phyloP scores from a whole-genome alignment of 2,888 invertebrate genomes.

The Salticus scenicus region DNA sequence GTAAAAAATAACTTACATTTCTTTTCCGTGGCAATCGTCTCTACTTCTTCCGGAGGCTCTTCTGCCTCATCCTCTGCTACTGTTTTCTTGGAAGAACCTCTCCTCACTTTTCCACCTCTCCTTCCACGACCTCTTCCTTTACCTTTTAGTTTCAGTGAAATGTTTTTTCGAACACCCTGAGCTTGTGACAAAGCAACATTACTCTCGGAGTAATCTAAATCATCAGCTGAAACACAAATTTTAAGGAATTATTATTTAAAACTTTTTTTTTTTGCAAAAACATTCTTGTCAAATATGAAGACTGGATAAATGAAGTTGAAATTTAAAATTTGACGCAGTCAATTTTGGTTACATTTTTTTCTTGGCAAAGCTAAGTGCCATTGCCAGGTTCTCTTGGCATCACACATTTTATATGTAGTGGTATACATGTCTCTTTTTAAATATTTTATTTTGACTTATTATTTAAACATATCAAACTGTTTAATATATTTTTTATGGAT shows the following conservation, averaged over 20 bases:
- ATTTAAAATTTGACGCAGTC: too few species aligned
- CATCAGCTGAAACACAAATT: conserved; percentile 41
- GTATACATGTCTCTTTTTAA: too few species aligned
- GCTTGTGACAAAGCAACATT: conserved; percentile 69
- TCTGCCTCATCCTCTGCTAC: conserved; percentile 30
- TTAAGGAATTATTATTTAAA: too few species aligned
- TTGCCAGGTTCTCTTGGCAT: too few species aligned
- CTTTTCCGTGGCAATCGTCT: conserved; percentile 39
- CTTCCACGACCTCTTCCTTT: conserved; percentile 67
- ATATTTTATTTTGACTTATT: too few species aligned
- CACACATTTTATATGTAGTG: too few species aligned
- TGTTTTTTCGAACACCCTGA: conserved; percentile 71
- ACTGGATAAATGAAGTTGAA: too few species aligned
- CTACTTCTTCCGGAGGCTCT: conserved; percentile 27
- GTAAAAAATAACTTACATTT: conserved; percentile 45
- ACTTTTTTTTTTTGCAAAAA: not conserved
- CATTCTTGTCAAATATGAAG: too few species aligned
- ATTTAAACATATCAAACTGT: too few species aligned
- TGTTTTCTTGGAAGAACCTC: conserved; percentile 50
- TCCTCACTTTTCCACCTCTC: conserved; percentile 52
- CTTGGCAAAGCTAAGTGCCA: too few species aligned
- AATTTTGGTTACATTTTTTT: too few species aligned
- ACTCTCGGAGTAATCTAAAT: conserved; percentile 71
- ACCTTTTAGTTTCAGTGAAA: conserved; percentile 71
- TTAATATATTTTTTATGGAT: too few species aligned